Evolutionary conservation across 92 coral and sea anemone species (phyloP), one percentile per base, ranked within the genome.

Genomic region (Ricordea florida): DNA sequence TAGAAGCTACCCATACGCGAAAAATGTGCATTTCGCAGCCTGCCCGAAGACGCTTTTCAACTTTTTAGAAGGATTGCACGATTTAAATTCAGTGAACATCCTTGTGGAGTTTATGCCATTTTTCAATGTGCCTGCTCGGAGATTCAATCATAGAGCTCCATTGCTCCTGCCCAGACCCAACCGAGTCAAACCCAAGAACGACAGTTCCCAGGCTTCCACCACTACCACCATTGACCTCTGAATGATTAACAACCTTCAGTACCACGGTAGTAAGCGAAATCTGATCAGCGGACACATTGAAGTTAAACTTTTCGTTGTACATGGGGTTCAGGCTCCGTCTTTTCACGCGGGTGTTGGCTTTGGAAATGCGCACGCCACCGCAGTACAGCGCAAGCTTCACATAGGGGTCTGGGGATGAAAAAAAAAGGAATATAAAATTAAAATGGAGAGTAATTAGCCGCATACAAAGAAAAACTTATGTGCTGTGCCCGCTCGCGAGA

Each of bases 271-370:
- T 92, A 60, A 88, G 84, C 29, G 98, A 87, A 68, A 94, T 94
- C 66, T 92, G 97, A 82, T 94, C 98, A 41, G 98, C 87, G 51
- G 90, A 69, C 28, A 94, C 90, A 53, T 94, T 93, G 62, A 94
- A 94, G 83, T 94, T 94, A 66, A 94, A 94, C 62, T 94, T 94
- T 48, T 94, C 98, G 61, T 94, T 94, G 85, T 85, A 94, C 62
- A 94, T 87, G 17, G 98, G 98, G 62, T 92, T 94, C 22, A 87
- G 78, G 32, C 91, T 87, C 47, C 82, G 81, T 35, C 97, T 79
- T 58, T 94, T 94, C 46, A 94, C 98, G 25, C 98, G 91, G 27
- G 98, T 94, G 67, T 90, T 90, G 22, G 97, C 97, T 49, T 93
- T 93, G 59, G 91, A 88, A 20, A 91, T 72, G 25, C 98, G 89